Evolutionary conservation across 2,113 vertebrate genomes (phyloP).

Genomic region (Archilochus colubris): DNA sequence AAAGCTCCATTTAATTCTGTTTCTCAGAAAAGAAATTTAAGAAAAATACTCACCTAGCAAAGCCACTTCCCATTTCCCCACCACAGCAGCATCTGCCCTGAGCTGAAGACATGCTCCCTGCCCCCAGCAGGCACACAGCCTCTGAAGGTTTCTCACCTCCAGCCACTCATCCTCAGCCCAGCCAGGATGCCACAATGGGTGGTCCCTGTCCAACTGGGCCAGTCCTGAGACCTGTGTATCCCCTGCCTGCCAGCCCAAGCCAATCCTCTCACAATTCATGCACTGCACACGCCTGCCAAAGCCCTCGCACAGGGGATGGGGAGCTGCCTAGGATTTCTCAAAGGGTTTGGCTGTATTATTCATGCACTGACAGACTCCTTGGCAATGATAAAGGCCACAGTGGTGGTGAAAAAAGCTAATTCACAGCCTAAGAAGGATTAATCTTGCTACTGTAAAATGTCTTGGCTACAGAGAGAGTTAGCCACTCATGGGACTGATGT

Average conservation of each 20-base stretch:
- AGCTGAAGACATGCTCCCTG: rapidly evolving
- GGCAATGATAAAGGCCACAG: constrained; percentile 12
- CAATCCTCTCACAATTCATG: background rate
- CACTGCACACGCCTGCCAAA: background rate
- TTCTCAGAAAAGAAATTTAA: background rate
- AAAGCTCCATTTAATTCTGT: background rate
- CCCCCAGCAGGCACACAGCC: background rate
- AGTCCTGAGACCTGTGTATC: background rate
- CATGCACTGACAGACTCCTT: background rate
- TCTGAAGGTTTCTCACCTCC: background rate
- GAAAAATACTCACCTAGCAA: background rate
- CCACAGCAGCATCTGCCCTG: background rate
- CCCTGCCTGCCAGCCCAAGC: background rate
- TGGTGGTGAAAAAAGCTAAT: background rate
- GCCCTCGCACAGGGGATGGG: background rate
- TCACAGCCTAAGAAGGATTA: constrained; percentile 48
- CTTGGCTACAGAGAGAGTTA: background rate
- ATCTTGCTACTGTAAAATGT: constrained; percentile 38
- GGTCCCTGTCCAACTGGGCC: background rate
- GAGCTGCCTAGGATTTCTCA: background rate
- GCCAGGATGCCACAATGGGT: background rate
- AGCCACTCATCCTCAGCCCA: background rate
- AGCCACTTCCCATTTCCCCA: background rate
- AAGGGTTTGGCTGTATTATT: background rate
- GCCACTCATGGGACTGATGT: background rate